Evolutionary conservation across 2,888 invertebrate species (phyloP), one percentile per base, ranked within the genome.

Genomic region (Epirrhoe alternata): DNA sequence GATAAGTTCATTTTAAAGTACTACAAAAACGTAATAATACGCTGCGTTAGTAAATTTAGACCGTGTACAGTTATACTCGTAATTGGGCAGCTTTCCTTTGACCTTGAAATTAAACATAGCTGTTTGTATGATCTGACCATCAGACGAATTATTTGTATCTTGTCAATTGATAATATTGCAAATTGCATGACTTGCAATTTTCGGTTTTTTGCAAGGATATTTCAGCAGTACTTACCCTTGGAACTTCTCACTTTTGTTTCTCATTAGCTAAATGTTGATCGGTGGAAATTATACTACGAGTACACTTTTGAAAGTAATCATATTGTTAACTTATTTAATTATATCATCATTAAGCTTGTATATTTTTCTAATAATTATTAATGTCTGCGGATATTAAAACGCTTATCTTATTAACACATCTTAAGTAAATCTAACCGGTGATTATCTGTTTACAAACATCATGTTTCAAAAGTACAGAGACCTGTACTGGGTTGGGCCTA

Each of bases 401-500:
- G n/a, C 12, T 35, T 12, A 35, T 59, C 51, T 30, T 33, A 31
- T 49, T 45, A 14, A 10, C 24, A 50, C 55, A 45, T 62, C 42
- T 42, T 10, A 57, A 53, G 49, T 49, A 53, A 61, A 66, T 53
- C 6, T 17, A 58, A 59, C 52, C 59, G 59, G 63, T 63, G 35
- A 10, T 14, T 53, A 68, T 38, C 47, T 67, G 65, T 66, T 65
- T 69, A 72, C 63, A 64, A 72, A 69, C 67, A 70, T 33, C 24
- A 53, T 50, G 45, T 67, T 62, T 61, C 60, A 68, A 67, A 63
- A 52, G 53, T 61, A 53, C 53, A 61, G 49, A 58, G 51, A 66
- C 57, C 56, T 42, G 64, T 61, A 49, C 54, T 68, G 64, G 68
- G 64, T 64, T 61, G 64, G 68, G 64, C 64, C 42, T 54, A 8